These are phyloP conservation scores for Platanista minor DNA, from an alignment of 2,113 vertebrate species.

Conservation along the genomic window DNA sequence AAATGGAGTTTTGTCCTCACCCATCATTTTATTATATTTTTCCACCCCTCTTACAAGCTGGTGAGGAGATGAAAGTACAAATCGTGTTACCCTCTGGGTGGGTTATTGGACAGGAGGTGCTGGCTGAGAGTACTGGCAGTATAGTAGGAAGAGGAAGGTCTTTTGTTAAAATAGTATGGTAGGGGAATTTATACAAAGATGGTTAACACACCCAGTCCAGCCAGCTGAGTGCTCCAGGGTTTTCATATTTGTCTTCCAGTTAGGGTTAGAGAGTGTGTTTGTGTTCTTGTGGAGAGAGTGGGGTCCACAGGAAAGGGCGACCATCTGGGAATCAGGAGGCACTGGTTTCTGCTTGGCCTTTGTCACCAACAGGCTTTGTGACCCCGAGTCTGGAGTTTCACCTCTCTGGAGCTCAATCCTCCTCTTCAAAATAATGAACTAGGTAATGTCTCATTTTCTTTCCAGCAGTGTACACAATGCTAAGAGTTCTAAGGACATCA, in stretches of 20 bases:
- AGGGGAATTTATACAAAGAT: not conserved
- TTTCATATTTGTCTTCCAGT: not conserved
- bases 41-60: not conserved
- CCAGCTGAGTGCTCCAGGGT: not conserved
- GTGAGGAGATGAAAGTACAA: not conserved
- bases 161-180: not conserved
- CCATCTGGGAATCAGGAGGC: not conserved
- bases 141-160: not conserved
- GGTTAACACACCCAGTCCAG: not conserved
- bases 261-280: not conserved
- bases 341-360: not conserved
- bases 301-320: not conserved
- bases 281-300: not conserved
- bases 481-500: not conserved
- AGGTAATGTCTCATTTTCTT: not conserved
- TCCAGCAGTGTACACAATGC: not conserved
- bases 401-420: not conserved
- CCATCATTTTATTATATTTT: not conserved
- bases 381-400: not conserved
- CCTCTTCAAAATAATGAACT: not conserved
- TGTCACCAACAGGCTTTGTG: not conserved
- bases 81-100: not conserved
- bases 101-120: not conserved
- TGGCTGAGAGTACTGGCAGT: not conserved
- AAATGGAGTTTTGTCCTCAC: constrained; percentile 24